These are phyloP conservation scores for Fregetta grallaria DNA, from an alignment of 2,113 vertebrate species.

Conservation along the genomic window DNA sequence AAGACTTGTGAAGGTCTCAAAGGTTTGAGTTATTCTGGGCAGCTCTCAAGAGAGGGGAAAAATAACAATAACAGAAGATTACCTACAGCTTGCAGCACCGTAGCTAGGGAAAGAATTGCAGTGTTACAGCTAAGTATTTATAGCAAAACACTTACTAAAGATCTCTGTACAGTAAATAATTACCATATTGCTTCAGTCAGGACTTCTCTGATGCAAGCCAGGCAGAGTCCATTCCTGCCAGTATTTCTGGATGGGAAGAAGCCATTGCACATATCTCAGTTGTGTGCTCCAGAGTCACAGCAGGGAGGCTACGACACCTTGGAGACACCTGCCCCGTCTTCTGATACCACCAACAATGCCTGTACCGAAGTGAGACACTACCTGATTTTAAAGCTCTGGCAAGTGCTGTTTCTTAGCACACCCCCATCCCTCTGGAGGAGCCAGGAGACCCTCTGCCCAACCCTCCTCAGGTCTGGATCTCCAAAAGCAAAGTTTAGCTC, in stretches of 20 bases:
- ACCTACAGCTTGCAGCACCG: background rate
- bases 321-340: background rate
- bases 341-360: background rate
- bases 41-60: background rate
- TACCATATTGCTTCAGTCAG: background rate
- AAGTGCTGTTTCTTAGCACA: background rate
- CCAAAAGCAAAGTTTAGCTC: background rate
- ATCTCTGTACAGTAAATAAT: background rate
- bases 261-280: background rate
- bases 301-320: background rate
- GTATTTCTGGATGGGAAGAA: background rate
- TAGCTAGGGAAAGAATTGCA: background rate
- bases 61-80: background rate
- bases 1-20: background rate
- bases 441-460: background rate
- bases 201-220: background rate
- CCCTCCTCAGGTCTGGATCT: background rate
- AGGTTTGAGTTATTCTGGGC: background rate
- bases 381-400: background rate
- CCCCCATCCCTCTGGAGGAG: background rate
- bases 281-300: background rate
- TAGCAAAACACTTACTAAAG: background rate
- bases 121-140: conserved; percentile 14
- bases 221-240: background rate
- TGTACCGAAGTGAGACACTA: background rate